Base-by-base conservation (phyloP, 2,888 invertebrate species). In the Ophion ellenae region DNA sequence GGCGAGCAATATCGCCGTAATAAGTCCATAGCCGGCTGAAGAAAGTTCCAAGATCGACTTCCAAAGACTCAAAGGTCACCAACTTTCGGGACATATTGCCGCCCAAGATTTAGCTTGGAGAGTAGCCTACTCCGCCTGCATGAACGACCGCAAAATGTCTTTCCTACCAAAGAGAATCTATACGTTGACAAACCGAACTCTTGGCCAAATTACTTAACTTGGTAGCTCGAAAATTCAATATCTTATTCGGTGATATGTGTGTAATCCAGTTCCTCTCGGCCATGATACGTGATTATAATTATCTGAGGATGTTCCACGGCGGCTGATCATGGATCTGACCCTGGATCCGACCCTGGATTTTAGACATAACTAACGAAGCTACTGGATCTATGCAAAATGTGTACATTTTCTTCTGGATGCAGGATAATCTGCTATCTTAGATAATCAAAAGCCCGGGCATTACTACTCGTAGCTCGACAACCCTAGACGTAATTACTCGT, bases 11-110 rank as follows among this genome's bases (percentile, higher is more conserved):
- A 61, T 75, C 10, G 11, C 7, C 45, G 28, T 53, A 53, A 53
- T 75, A 63, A 67, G 73, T 20, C 45, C 57, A 70, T 80, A 69
- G 10, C 24, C 36, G 17, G 11, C 45, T 61, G 24, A 69, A 14
- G 2, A 36, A 24, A 73, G 66, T 66, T 73, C 20, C 20, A n/a
- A 40, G 57, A 77, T 74, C 40, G 61, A 80, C 32, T 82, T 82
- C 76, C n/a, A 11, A 57, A 71, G 75, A 76, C 63, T 61, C 53
- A 80, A 81, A 85, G 80, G 70, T 71, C 83, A 57, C 14, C 28
- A 73, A 71, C 75, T 80, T 85, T 73, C 47, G 63, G 40, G 73
- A 63, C 66, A 67, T 67, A 80, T 73, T 76, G 79, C 28, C 17
- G 73, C 47, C 20, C 53, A 80, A 45, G 10, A 57, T 85, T 74